Evolutionary conservation across 2,113 vertebrate species (phyloP).

Genomic region (Nerophis lumbriciformis): DNA sequence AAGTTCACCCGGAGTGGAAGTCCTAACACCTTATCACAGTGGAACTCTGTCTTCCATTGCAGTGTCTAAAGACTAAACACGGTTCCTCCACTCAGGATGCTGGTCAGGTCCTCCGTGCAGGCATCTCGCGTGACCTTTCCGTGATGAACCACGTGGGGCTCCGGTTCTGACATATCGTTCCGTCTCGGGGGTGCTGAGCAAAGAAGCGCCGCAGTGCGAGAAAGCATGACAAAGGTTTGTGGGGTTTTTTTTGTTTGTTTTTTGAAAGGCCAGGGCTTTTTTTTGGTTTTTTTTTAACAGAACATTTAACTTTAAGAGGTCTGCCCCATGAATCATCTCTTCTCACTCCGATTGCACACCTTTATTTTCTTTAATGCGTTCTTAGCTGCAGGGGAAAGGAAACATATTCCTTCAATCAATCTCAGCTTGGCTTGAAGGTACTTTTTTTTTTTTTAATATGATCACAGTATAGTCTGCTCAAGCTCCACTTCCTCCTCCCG

Average conservation of each 20-base stretch:
- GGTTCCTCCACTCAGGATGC: conserved; percentile 26
- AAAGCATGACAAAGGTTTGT: conserved; percentile 52
- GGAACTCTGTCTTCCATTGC: conserved; percentile 25
- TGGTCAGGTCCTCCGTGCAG: conserved; percentile 46
- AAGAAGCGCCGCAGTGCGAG: conserved; percentile 45
- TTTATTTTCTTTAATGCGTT: conserved; percentile 39
- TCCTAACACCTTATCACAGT: conserved; percentile 24
- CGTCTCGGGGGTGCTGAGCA: conserved; percentile 64
- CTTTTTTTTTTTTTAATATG: conserved; percentile 4
- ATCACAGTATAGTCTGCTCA: background rate
- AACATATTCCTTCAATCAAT: conserved; percentile 6
- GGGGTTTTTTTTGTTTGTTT: background rate
- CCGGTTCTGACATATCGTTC: conserved; percentile 58
- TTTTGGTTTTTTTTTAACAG: conserved; percentile 37
- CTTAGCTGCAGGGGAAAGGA: conserved; percentile 20
- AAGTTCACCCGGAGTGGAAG: background rate
- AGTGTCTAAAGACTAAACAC: conserved; percentile 28
- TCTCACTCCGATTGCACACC: conserved; percentile 27
- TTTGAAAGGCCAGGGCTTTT: conserved; percentile 65
- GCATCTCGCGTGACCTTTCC: conserved; percentile 63
- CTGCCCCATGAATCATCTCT: conserved; percentile 40
- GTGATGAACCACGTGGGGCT: conserved; percentile 58
- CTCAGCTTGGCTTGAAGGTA: background rate
- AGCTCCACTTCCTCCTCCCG: background rate
- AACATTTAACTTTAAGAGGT: conserved; percentile 51